Conservation (phyloP, 2,888 invertebrate genomes). For the Andricus quercusramuli region DNA sequence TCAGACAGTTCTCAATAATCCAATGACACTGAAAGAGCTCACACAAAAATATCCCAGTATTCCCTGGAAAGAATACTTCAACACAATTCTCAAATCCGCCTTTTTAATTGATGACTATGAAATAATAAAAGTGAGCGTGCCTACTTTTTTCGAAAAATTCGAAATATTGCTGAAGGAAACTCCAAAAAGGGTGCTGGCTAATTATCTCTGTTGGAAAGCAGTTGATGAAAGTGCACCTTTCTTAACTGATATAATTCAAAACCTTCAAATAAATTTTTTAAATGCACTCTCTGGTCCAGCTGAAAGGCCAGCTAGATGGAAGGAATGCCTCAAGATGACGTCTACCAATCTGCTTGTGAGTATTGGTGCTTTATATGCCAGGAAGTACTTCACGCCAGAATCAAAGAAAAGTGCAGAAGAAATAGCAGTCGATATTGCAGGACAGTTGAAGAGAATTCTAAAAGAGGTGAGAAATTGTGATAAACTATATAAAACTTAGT, state of each 20-base stretch:
- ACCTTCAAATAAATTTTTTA: conserved; percentile 72
- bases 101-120: conserved; percentile 84
- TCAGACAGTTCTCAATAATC: no score
- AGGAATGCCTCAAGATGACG: conserved; percentile 67
- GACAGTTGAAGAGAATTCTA: no score
- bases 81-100: conserved; percentile 84
- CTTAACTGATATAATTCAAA: conserved; percentile 71
- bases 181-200: conserved; percentile 78
- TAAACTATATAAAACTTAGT: no score
- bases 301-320: conserved; percentile 83
- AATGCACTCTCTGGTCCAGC: conserved; percentile 73
- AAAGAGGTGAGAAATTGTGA: no score
- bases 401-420: no score
- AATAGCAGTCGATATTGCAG: no score
- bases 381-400: no score
- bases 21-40: no score
- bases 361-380: no score
- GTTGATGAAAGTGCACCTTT: conserved; percentile 73
- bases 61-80: conserved; percentile 90
- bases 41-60: conserved; percentile 77
- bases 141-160: conserved; percentile 73
- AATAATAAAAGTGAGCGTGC: conserved; percentile 89
- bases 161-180: conserved; percentile 32
- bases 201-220: conserved; percentile 80
- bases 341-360: no score